phyloP scores from a whole-genome alignment of 2,888 invertebrate species.

The Apamea monoglypha region DNA sequence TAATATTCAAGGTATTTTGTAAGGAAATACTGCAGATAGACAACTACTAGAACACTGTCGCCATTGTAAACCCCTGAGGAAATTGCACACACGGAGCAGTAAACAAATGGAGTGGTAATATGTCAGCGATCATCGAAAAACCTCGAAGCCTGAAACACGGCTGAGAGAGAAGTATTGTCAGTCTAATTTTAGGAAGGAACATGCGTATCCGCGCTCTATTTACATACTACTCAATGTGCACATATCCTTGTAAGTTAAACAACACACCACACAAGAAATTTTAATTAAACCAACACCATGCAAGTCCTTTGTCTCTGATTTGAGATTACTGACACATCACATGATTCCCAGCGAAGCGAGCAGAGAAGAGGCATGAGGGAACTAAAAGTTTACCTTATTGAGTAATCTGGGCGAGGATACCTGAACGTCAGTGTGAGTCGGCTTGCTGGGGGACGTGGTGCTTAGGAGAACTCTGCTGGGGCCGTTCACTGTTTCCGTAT shows the following conservation, averaged over 20 bases:
- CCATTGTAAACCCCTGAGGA: neutral
- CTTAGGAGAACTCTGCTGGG: conserved; percentile 84
- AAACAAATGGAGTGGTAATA: conserved; percentile 4
- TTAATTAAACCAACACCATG: conserved; percentile 48
- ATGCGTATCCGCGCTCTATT: neutral
- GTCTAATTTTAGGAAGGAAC: neutral
- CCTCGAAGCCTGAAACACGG: neutral
- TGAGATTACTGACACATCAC: conserved; percentile 55
- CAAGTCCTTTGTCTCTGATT: conserved; percentile 51
- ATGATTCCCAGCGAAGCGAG: conserved; percentile 80
- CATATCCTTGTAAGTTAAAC: conserved; percentile 17
- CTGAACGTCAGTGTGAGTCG: conserved; percentile 88
- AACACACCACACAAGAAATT: conserved; percentile 27
- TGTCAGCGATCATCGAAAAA: neutral
- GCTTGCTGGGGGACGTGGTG: conserved; percentile 78
- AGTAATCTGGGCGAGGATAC: conserved; percentile 89
- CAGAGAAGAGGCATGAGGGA: conserved; percentile 76
- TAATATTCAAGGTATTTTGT: conserved; percentile 8
- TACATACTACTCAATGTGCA: neutral
- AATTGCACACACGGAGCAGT: conserved; percentile 6
- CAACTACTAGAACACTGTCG: conserved; percentile 8
- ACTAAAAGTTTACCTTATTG: conserved; percentile 89
- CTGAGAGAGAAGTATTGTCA: neutral
- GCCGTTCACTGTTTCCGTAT: conserved; percentile 84
- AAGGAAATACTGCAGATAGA: conserved; percentile 12